These are phyloP conservation scores for Hermaeophaga mercurialis DNA, from an alignment of 2,888 invertebrate species.

Conservation along the genomic window DNA sequence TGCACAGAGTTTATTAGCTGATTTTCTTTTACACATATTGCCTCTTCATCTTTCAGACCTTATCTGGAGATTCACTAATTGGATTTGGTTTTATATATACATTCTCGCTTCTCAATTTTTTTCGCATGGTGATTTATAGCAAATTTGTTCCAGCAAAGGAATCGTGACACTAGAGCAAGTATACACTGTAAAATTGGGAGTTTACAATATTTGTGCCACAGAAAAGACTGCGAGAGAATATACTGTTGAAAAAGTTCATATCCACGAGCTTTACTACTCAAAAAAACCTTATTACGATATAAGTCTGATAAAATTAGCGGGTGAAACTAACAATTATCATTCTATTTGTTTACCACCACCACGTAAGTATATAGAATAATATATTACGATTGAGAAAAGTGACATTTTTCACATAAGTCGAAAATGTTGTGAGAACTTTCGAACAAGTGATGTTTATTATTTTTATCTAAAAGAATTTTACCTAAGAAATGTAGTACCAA, in stretches of 20 bases:
- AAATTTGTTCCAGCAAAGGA: slow-evolving; percentile 31
- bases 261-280: slow-evolving; percentile 52
- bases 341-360: slow-evolving; percentile 52
- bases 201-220: slow-evolving; percentile 51
- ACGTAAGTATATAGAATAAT: slow-evolving; percentile 40
- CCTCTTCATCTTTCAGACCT: no score
- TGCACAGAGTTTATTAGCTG: no score
- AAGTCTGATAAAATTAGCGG: slow-evolving; percentile 48
- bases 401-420: no score
- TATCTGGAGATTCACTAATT: no score
- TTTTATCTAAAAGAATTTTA: no score
- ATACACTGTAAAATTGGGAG: slow-evolving; percentile 49
- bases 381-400: no score
- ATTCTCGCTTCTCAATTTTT: no score
- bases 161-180: slow-evolving; percentile 45
- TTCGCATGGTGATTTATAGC: slow-evolving; percentile 36
- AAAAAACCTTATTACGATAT: slow-evolving; percentile 53
- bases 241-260: slow-evolving; percentile 47
- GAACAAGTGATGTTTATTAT: no score
- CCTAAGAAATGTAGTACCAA: no score
- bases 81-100: no score
- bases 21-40: no score
- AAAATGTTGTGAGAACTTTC: no score
- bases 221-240: slow-evolving; percentile 47
- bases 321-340: slow-evolving; percentile 43